Percentiles rank a stretch among this genome's conserved stretches.
These are phyloP conservation scores for Glareola pratincola DNA, from an alignment of 2,113 vertebrate genomes.

Conservation along the genomic window DNA sequence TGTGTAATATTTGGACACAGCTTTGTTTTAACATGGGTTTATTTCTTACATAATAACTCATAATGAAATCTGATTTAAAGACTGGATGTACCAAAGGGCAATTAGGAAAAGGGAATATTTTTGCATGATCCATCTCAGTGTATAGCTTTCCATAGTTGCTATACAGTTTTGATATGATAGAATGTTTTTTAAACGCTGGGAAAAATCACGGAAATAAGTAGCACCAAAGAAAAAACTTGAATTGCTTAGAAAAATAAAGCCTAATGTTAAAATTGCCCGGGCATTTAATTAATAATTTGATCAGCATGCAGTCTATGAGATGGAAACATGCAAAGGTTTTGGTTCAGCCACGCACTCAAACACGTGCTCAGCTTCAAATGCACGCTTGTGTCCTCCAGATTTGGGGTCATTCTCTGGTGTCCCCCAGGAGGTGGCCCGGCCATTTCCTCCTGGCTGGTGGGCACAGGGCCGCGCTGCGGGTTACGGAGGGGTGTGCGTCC, in stretches of 20 bases:
- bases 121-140: neutral
- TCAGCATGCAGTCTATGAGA: neutral
- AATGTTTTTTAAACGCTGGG: neutral
- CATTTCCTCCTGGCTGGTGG: too few relatives aligned
- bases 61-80: neutral
- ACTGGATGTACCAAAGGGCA: neutral
- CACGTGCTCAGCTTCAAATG: neutral
- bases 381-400: neutral
- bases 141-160: neutral
- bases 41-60: neutral
- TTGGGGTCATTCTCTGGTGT: accelerated
- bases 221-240: neutral
- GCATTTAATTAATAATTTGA: slow-evolving; percentile 15
- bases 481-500: accelerated
- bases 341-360: neutral
- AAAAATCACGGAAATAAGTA: neutral
- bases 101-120: neutral
- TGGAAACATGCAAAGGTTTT: neutral
- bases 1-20: neutral
- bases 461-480: accelerated
- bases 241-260: neutral
- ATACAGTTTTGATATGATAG: neutral
- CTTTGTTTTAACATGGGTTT: neutral
- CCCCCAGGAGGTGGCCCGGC: accelerated
- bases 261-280: neutral